Conservation (phyloP, 2,888 invertebrate genomes). For the Ellobium chinense region DNA sequence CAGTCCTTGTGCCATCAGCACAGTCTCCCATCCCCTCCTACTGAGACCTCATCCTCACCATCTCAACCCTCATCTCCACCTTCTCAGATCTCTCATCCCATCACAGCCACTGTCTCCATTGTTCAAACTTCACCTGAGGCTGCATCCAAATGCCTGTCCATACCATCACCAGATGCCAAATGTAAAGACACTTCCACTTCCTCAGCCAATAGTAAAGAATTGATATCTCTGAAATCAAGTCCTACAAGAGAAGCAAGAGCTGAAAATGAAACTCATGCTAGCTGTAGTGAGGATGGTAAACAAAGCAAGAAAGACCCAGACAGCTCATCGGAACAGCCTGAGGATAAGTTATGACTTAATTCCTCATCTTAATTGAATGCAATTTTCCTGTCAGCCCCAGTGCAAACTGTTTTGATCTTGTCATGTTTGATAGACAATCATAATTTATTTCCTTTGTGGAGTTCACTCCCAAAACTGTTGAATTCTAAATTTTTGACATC, state of each 20-base stretch:
- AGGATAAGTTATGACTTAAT: slow-evolving; percentile 1
- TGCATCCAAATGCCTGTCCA: not conserved
- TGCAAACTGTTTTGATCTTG: too few species aligned
- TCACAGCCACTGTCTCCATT: slow-evolving; percentile 1
- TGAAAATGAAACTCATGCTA: too few species aligned
- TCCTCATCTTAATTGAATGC: too few species aligned
- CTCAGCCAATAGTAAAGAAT: not conserved
- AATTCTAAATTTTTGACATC: too few species aligned
- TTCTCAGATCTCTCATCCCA: not conserved
- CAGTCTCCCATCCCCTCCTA: slow-evolving; percentile 10
- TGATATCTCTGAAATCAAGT: not conserved
- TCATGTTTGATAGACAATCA: too few species aligned
- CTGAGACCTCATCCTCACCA: not conserved
- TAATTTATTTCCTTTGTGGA: not conserved
- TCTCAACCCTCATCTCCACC: not conserved
- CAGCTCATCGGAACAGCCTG: too few species aligned
- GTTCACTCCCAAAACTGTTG: too few species aligned
- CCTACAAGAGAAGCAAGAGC: not conserved
- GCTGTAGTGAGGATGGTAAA: not conserved
- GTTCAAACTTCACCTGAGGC: not conserved
- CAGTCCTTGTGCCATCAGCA: not conserved
- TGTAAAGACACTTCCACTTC: slow-evolving; percentile 6
- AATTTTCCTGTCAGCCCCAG: too few species aligned
- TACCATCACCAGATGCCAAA: slow-evolving; percentile 14
- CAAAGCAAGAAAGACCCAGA: not conserved